Base-by-base conservation (phyloP, 2,888 invertebrate genomes). In the Gisinianus flammeolus region DNA sequence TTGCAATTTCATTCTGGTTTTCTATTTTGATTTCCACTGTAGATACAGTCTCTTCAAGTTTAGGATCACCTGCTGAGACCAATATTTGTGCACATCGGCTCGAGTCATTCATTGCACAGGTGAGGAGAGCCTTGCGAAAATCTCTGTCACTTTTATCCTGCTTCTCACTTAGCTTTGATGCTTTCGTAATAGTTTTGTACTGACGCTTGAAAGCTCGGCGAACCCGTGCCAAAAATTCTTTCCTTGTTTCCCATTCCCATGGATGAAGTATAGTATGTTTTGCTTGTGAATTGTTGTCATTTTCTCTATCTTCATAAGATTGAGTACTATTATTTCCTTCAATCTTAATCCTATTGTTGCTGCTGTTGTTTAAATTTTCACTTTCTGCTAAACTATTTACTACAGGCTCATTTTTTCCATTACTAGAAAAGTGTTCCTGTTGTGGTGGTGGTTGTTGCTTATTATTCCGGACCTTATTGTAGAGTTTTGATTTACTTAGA, bases 71-170 rank as follows among this genome's bases (percentile, higher is more conserved):
- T 19, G 33, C n/a, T 4, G 68, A 56, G 62, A 62, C 62, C 19
- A 79, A 56, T 5, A 79, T 78, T 78, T 84, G 79, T 77, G 84
- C 83, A 82, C 82, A 83, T 33, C 76, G 71, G 69, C 80, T 80
- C 22, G 83, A 73, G 72, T 84, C 81, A n/a, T 79, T 80, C 66
- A 77, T 31, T 8, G 82, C 82, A 74, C 82, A 81, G 8, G 78
- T 69, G 10, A 84, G 56, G n/a, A 84, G 68, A 0, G 83, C 82
- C 33, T 82, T 67, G 16, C 83, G 79, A 73, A 83, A 80, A 44
- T 80, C 79, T 75, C 72, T 71, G 31, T 83, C 82, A 52, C 74
- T 74, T 52, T 73, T 77, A 54, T 83, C 82, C 67, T 80, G 70
- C 26, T 74, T 81, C 33, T 82, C 80, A 79, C 78, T 83, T 4